Base-by-base conservation (phyloP, 2,797 vertebrate genomes). In the Chelonia mydas region DNA sequence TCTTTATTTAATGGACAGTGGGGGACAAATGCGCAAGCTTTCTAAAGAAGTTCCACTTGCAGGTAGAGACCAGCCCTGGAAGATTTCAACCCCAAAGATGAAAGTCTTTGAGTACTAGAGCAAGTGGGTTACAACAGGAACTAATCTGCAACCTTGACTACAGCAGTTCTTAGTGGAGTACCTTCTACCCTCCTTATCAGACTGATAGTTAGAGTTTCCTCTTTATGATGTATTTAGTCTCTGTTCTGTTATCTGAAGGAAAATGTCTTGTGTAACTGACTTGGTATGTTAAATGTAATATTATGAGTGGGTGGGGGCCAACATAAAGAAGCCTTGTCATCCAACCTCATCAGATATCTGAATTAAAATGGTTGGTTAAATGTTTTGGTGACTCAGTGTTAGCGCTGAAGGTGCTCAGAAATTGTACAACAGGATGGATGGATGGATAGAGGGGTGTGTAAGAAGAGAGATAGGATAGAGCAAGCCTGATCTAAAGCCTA, bases 281-380 rank as follows among this genome's bases (percentile, higher is more conserved):
- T 45, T 2, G 55, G 17, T 49, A 33, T 31, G 51, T 11, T 45
- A n/a, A n/a, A 7, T 83, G 19, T 53, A 31, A 2, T 49, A 5
- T 6, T 0, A 0, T 0, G 0, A 2, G 76, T 25, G 28, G 77
- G 9, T 33, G 2, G 6, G 3, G 23, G 21, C 83, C 51, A 47
- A 59, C 41, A 1, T 6, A 31, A 68, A 79, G 74, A 2, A 61
- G 28, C 0, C 3, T 8, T 2, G 0, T 13, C 53, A 65, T 19
- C 16, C 47, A 50, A 16, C 7, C 33, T 51, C 61, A 7, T 77
- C 37, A 61, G 55, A 10, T n/a, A 68, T 50, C 13, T 37, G 47
- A 11, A 6, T 1, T 3, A 23, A 85, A 41, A 45, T 89, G 17
- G 31, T 31, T 91, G 11, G 27, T 12, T 45, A 28, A 57, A 57